These are phyloP conservation scores for Neosalanx taihuensis DNA, from an alignment of 2,797 vertebrate species.

Conservation along the genomic window DNA sequence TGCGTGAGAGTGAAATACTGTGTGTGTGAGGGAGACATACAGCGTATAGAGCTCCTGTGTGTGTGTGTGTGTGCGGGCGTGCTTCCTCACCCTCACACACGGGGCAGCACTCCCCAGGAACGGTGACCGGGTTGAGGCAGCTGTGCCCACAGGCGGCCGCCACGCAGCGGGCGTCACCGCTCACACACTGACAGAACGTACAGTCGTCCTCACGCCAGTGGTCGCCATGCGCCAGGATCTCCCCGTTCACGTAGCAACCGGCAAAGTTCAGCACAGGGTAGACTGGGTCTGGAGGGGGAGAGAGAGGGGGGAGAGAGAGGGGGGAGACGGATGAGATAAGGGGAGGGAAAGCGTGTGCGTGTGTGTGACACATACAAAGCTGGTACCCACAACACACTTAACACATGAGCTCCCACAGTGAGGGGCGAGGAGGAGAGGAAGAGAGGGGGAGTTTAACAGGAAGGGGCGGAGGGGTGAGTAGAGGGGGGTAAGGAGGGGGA, in stretches of 20 bases:
- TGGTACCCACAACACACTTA: too few relatives aligned
- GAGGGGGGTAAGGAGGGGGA: neutral
- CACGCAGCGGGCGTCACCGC: conserved; percentile 80
- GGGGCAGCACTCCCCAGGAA: conserved; percentile 86
- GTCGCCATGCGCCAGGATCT: conserved; percentile 85
- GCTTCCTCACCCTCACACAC: conserved; percentile 80
- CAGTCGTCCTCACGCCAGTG: conserved; percentile 91
- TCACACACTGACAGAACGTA: conserved; percentile 88
- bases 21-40: too few relatives aligned
- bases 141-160: conserved; percentile 84
- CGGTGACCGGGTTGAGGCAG: conserved; percentile 84
- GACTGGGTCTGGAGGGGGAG: conserved; percentile 71
- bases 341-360: neutral
- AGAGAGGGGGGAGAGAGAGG: neutral
- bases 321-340: neutral
- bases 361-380: neutral
- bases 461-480: neutral
- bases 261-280: conserved; percentile 81
- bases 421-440: neutral
- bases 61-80: neutral
- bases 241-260: conserved; percentile 85
- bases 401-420: neutral
- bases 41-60: too few relatives aligned
- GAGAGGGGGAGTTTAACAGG: neutral
- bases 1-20: too few relatives aligned